phyloP scores from a whole-genome alignment of 2,888 invertebrate species.

The Caenorhabditis sp. region DNA sequence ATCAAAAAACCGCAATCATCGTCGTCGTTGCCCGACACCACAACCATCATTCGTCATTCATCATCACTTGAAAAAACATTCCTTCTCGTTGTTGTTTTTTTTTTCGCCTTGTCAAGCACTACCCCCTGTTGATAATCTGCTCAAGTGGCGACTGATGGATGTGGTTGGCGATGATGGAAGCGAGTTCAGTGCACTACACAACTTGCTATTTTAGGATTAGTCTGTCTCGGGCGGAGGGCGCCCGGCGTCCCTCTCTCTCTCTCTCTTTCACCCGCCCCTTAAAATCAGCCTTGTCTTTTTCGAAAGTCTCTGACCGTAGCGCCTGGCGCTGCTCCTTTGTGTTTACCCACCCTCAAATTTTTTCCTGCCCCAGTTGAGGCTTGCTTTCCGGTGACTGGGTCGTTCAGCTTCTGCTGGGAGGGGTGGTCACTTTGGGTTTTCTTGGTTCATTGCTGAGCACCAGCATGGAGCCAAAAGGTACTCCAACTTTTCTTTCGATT shows the following conservation, averaged over 20 bases:
- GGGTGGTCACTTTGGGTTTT: constrained; percentile 14
- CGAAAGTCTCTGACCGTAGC: constrained; percentile 40
- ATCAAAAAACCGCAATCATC: constrained; percentile 32
- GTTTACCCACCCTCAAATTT: constrained; percentile 61
- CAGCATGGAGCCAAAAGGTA: constrained; percentile 11
- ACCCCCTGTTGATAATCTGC: constrained; percentile 54
- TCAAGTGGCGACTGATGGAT: constrained; percentile 49
- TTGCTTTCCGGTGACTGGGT: constrained; percentile 46
- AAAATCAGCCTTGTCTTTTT: constrained; percentile 51
- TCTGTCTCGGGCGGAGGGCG: constrained; percentile 24
- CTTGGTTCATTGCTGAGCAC: constrained; percentile 33
- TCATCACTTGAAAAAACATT: constrained; percentile 53
- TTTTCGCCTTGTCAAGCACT: constrained; percentile 48
- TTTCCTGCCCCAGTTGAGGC: constrained; percentile 37
- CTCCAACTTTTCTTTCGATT: constrained; percentile 11
- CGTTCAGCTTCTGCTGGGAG: neutral
- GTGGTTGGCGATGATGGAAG: too few relatives aligned
- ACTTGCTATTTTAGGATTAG: constrained; percentile 59
- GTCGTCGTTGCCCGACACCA: neutral
- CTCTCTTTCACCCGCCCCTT: too few relatives aligned
- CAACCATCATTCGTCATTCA: constrained; percentile 20
- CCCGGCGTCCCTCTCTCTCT: neutral
- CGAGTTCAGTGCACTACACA: constrained; percentile 42
- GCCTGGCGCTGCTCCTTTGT: constrained; percentile 50
- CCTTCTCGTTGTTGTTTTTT: constrained; percentile 22